Evolutionary conservation across 2,113 vertebrate genomes (phyloP).

Genomic region (Etia nguti): DNA sequence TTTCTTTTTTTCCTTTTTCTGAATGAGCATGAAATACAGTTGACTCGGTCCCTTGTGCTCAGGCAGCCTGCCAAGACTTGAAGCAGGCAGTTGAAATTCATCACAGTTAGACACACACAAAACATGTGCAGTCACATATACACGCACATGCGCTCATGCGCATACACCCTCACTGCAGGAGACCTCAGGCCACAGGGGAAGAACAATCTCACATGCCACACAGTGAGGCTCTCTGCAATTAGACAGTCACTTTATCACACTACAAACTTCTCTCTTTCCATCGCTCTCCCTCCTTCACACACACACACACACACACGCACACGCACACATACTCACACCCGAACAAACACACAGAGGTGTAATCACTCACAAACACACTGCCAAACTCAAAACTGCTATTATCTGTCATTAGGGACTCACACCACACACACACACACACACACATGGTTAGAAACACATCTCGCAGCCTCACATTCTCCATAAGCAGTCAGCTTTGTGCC

Average conservation of each 20-base stretch:
- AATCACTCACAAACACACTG: slow-evolving; percentile 56
- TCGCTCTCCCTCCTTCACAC: not conserved
- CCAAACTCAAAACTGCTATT: slow-evolving; percentile 63
- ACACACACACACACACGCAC: not conserved
- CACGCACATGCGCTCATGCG: not conserved
- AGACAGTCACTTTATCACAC: slow-evolving; percentile 62
- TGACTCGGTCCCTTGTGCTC: slow-evolving; percentile 38
- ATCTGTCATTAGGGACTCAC: slow-evolving; percentile 53
- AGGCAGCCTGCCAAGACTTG: slow-evolving; percentile 58
- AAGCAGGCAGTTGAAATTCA: slow-evolving; percentile 50
- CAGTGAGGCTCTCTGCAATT: slow-evolving; percentile 58
- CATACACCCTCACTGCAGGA: slow-evolving; percentile 23
- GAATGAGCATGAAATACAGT: slow-evolving; percentile 46
- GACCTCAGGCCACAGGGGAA: slow-evolving; percentile 62
- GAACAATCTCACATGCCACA: slow-evolving; percentile 59
- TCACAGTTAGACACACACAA: slow-evolving; percentile 8
- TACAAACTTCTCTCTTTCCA: slow-evolving; percentile 43
- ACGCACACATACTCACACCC: not conserved
- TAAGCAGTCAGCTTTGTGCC: not conserved
- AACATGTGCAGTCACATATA: not conserved
- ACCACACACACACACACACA: not conserved
- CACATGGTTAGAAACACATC: not conserved
- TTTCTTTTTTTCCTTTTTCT: not conserved
- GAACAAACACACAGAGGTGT: slow-evolving; percentile 49
- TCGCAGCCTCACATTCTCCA: not conserved